Conservation (phyloP, 1,140 invertebrate species). For the Anthonomus grandis region DNA sequence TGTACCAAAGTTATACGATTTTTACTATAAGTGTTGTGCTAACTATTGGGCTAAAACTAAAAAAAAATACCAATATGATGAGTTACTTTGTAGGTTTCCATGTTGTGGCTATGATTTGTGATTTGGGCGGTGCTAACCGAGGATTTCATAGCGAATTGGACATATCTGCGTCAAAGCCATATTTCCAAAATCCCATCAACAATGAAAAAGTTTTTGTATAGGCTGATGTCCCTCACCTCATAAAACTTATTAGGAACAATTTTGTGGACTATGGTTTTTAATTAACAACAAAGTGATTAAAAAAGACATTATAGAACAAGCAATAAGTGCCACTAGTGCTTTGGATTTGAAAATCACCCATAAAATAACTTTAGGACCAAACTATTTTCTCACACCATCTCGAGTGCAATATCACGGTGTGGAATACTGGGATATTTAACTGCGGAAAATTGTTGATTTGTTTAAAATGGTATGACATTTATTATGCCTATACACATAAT, state of each 20-base stretch:
- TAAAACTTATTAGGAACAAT: slow-evolving; percentile 25
- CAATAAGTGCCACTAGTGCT: slow-evolving; percentile 1
- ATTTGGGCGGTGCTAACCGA: slow-evolving; percentile 18
- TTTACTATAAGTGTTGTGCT: too few relatives aligned
- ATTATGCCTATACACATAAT: neutral
- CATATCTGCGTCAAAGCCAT: neutral
- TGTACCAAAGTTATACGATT: too few relatives aligned
- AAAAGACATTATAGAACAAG: slow-evolving; percentile 9
- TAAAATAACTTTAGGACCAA: slow-evolving; percentile 14
- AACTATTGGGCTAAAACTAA: too few relatives aligned
- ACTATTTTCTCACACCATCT: slow-evolving; percentile 21
- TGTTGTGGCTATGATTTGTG: slow-evolving; percentile 10
- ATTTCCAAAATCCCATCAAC: slow-evolving; percentile 7
- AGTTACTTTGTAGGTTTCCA: slow-evolving; percentile 10
- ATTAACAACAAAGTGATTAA: neutral
- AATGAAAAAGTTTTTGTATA: slow-evolving; percentile 18
- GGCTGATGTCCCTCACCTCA: slow-evolving; percentile 17
- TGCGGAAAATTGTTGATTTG: slow-evolving; percentile 12
- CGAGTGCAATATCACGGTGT: slow-evolving; percentile 8
- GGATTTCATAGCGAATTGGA: slow-evolving; percentile 5
- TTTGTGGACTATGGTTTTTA: slow-evolving; percentile 9
- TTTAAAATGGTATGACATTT: slow-evolving; percentile 5
- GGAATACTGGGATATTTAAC: slow-evolving; percentile 7
- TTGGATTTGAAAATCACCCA: slow-evolving; percentile 13
- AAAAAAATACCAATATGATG: neutral